These are phyloP conservation scores for Acanthurus leucopareius DNA, from an alignment of 2,797 vertebrate species.

Conservation along the genomic window DNA sequence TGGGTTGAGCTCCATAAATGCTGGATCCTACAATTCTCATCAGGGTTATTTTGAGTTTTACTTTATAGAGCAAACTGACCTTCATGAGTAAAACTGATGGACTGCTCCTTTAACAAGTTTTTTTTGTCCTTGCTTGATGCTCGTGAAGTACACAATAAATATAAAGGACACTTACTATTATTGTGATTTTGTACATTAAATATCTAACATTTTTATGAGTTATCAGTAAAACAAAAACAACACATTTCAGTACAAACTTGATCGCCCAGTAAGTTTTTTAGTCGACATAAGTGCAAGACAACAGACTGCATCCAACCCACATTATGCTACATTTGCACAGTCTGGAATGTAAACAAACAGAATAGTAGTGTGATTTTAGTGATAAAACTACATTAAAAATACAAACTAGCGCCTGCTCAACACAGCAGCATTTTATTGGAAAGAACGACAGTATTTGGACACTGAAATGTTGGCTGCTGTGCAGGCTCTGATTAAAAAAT, in stretches of 20 bases:
- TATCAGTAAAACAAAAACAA: background rate
- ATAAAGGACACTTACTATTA: background rate
- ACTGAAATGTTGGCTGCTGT: constrained; percentile 6
- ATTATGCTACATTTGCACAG: background rate
- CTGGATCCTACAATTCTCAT: constrained; percentile 4
- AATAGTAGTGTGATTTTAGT: background rate
- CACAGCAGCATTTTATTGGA: constrained; percentile 10
- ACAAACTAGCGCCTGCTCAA: constrained; percentile 3
- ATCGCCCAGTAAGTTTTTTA: background rate
- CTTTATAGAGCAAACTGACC: too few relatives aligned
- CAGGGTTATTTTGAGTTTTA: background rate
- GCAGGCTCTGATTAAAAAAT: constrained; percentile 20
- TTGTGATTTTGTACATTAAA: background rate
- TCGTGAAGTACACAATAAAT: background rate
- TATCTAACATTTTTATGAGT: background rate
- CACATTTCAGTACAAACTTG: background rate
- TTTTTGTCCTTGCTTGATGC: background rate
- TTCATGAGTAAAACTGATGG: too few relatives aligned
- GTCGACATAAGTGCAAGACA: background rate
- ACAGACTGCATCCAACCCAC: background rate
- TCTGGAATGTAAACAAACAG: constrained; percentile 11
- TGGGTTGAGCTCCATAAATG: background rate
- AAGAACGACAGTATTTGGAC: background rate
- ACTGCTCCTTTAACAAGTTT: too few relatives aligned
- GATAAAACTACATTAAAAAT: constrained; percentile 13